Percentiles rank a stretch among this genome's conserved stretches.
These are phyloP conservation scores for Arctocebus calabarensis DNA, from an alignment of 2,797 vertebrate genomes.

Conservation along the genomic window DNA sequence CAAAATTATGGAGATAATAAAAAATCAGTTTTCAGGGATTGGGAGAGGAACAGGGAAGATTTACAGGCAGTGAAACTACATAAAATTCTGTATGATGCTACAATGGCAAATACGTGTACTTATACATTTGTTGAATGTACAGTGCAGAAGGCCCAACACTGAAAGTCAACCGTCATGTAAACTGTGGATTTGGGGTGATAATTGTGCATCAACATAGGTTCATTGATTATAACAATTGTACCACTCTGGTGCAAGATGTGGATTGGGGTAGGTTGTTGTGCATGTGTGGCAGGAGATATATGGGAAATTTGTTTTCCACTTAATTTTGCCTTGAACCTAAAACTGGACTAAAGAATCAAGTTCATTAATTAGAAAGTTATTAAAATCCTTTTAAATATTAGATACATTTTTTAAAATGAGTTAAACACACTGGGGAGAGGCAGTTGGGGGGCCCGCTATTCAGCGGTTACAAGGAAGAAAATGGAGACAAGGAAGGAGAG, in stretches of 20 bases:
- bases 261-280: background rate
- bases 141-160: background rate
- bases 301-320: background rate
- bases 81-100: background rate
- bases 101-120: background rate
- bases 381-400: background rate
- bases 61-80: background rate
- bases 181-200: background rate
- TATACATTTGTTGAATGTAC: background rate
- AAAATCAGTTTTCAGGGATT: background rate
- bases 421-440: background rate
- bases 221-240: background rate
- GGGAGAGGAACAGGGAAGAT: background rate
- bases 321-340: background rate
- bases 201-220: background rate
- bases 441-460: fast-evolving
- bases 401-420: background rate
- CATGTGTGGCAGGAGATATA: background rate
- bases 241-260: background rate
- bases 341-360: background rate
- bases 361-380: background rate
- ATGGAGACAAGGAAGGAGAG: background rate
- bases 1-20: background rate
- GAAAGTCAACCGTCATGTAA: background rate
- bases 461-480: background rate